Base-by-base conservation (phyloP, 2,113 vertebrate genomes). In the Alethe castanea region DNA sequence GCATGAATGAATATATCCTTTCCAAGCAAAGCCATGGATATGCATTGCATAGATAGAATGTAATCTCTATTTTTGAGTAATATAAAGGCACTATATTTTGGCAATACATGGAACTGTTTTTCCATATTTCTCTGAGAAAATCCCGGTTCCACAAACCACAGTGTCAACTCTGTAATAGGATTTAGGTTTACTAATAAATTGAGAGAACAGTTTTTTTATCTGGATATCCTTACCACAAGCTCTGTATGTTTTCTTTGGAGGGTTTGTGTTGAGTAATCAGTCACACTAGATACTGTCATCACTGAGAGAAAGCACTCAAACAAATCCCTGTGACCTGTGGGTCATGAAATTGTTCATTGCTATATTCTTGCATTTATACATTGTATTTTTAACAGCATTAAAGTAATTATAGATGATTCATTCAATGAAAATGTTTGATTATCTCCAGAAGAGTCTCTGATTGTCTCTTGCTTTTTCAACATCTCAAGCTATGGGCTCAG, bases 71-170 rank as follows among this genome's bases (percentile, higher is more conserved):
- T 81, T 91, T 23, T 12, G 13, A 12, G 6, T 65, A 52, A 61
- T 14, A 35, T 11, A 60, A 53, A 86, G 36, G 5, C 5, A 47
- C 44, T 72, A 45, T 8, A 62, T 86, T 90, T 83, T 53, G 67
- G 22, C 14, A 76, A 70, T 19, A 77, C 1, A 0, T 61, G 6
- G 50, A 90, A 33, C 3, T 44, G 3, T 11, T 66, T 87, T 92
- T 72, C 33, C 25, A 17, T 3, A 3, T 77, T 80, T 81, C 22
- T 36, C 25, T 45, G 48, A 31, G 60, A 72, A 95, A 91, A 94
- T 53, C 7, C 3, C 0, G 0, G 28, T 77, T 88, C 71, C 3
- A 5, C 28, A 82, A 88, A 50, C 13, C 15, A 25, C 48, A 48
- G 3, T 83, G n/a, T 50, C 5, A 47, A 61, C 3, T 53, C 13